phyloP scores from a whole-genome alignment of 2,888 invertebrate genomes.

The Amiota minor region DNA sequence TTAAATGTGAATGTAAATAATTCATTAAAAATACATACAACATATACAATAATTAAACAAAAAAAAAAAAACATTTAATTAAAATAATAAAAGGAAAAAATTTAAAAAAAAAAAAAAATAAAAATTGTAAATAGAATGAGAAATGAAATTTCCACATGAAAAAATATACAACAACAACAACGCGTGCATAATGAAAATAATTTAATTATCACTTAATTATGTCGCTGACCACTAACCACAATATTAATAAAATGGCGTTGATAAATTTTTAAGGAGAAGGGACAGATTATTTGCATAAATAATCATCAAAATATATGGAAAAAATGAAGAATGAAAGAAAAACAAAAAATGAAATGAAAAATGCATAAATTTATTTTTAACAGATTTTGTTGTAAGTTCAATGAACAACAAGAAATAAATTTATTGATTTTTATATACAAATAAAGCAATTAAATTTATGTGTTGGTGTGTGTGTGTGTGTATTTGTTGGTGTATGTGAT shows the following conservation, averaged over 20 bases:
- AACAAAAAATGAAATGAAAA: background rate
- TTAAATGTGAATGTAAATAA: slow-evolving; percentile 13
- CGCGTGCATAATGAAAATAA: slow-evolving; percentile 55
- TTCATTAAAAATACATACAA: slow-evolving; percentile 6
- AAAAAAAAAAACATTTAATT: background rate
- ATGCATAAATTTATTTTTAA: background rate
- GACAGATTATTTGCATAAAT: background rate
- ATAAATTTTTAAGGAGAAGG: background rate
- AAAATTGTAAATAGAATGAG: background rate
- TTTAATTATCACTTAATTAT: slow-evolving; percentile 70
- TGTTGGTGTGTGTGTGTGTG: background rate
- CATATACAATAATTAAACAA: slow-evolving; percentile 36
- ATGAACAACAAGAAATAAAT: slow-evolving; percentile 9
- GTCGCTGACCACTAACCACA: slow-evolving; percentile 52
- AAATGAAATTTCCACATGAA: background rate
- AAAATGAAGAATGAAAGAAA: background rate
- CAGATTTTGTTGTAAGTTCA: slow-evolving; percentile 11
- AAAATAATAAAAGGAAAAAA: background rate
- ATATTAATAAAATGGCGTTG: no score
- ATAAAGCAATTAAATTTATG: slow-evolving; percentile 18
- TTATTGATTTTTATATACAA: slow-evolving; percentile 21
- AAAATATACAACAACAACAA: background rate
- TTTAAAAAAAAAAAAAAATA: slow-evolving; percentile 49
- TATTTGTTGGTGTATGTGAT: no score
- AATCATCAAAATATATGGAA: no score